Base-by-base conservation (phyloP, 2,888 invertebrate species). In the Tiliacea citrago region DNA sequence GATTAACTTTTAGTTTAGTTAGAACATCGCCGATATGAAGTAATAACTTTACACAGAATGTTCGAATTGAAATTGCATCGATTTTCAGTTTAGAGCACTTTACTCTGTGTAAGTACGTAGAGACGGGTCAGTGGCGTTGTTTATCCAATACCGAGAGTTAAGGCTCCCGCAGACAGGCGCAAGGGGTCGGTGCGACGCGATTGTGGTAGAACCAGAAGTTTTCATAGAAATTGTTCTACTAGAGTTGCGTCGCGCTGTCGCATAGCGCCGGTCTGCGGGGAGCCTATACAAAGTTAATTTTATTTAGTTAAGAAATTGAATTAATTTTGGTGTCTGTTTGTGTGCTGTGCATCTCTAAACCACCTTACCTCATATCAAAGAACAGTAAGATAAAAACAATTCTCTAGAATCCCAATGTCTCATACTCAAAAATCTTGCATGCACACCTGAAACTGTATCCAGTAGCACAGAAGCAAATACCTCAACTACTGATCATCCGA, bases 21-120 rank as follows among this genome's bases (percentile, higher is more conserved):
- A 51, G 45, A 69, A 57, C 16, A 53, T 62, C 57, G 42, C 7
- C 29, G 18, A 63, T 70, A 69, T 78, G 24, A 53, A 73, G 16
- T 51, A 73, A 62, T 5, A 69, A 67, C 69, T 83, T 77, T 49
- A 67, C 24, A 49, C n/a, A 53, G 57, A 77, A 55, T 70, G 69
- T 67, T 70, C 24, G 39, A 24, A 79, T 70, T 79, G 83, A 83
- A 77, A 79, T 82, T 78, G 83, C 79, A 77, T 79, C 79, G 79
- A 83, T 83, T 83, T 83, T 67, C 49, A 53, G 79, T 79, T 78
- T 53, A 65, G 58, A 77, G 57, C 61, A 78, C 66, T 69, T 69
- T 62, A 35, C 55, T 6, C 39, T 66, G 49, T 77, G 35, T 42
- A 55, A 55, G 45, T 79, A 78, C 21, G n/a, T 67, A 42, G 51